Evolutionary conservation across 2,888 invertebrate genomes (phyloP).

Genomic region (Rotaria socialis): DNA sequence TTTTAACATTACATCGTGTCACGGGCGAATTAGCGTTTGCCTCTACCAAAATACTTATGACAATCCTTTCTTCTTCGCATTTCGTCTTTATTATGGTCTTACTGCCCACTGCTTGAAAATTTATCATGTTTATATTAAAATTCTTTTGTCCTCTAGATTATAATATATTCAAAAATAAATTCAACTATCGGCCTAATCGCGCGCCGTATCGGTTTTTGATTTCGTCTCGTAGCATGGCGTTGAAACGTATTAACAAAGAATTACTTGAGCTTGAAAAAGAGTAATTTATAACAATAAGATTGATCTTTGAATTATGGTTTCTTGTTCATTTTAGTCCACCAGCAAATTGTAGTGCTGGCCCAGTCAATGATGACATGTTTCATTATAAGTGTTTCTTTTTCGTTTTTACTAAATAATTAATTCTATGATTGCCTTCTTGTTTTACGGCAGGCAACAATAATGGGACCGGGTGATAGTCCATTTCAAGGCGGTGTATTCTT

Average conservation of each 20-base stretch:
- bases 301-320: too few relatives aligned
- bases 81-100: background rate
- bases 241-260: slow-evolving; percentile 68
- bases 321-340: background rate
- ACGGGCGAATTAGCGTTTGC: background rate
- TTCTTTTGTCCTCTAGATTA: background rate
- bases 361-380: slow-evolving; percentile 71
- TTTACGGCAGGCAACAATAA: slow-evolving; percentile 93
- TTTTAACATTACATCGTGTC: slow-evolving; percentile 1
- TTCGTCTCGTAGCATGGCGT: slow-evolving; percentile 40
- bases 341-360: background rate
- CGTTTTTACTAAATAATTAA: background rate
- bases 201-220: background rate
- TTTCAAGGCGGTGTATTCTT: slow-evolving; percentile 99
- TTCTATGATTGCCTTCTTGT: background rate
- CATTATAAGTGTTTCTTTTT: slow-evolving; percentile 65
- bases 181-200: background rate
- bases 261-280: slow-evolving; percentile 99
- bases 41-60: background rate
- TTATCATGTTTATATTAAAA: background rate
- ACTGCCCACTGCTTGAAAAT: background rate
- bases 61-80: background rate
- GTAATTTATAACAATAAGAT: slow-evolving; percentile 68
- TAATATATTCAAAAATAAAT: background rate
- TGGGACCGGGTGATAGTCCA: slow-evolving; percentile 88